These are phyloP conservation scores for Stigmatopora nigra DNA, from an alignment of 2,113 vertebrate species.

Conservation along the genomic window DNA sequence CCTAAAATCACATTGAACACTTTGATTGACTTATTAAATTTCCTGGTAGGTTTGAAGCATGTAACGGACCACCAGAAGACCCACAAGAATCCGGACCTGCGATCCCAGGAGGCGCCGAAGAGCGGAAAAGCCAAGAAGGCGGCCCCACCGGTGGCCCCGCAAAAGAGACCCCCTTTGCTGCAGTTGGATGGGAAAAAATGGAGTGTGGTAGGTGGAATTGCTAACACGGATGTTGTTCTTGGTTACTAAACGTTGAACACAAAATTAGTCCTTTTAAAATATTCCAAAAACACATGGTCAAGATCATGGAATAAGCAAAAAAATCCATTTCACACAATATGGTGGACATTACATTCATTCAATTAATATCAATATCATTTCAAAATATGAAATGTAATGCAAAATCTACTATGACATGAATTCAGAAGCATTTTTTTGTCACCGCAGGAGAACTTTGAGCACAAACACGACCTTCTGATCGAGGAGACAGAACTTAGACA, in stretches of 20 bases:
- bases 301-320: no score
- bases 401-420: not conserved
- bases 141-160: constrained; percentile 47
- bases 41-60: constrained; percentile 79
- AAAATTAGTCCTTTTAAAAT: no score
- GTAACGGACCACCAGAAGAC: constrained; percentile 86
- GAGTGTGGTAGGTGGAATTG: constrained; percentile 81
- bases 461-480: constrained; percentile 83
- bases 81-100: constrained; percentile 84
- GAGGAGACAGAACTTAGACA: constrained; percentile 90
- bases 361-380: not conserved
- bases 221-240: no score
- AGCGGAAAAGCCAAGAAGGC: constrained; percentile 53
- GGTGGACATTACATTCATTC: no score
- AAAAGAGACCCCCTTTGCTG: constrained; percentile 76
- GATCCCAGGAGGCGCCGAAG: constrained; percentile 69
- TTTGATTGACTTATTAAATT: not conserved
- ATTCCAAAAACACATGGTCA: no score
- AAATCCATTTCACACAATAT: no score
- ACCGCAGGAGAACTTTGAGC: constrained; percentile 86
- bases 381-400: no score
- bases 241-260: no score
- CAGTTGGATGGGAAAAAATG: constrained; percentile 97
- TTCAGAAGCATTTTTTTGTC: not conserved
- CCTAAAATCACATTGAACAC: not conserved